Evolutionary conservation across 1,140 invertebrate genomes (phyloP).

Genomic region (Drosophila sulfurigaster): DNA sequence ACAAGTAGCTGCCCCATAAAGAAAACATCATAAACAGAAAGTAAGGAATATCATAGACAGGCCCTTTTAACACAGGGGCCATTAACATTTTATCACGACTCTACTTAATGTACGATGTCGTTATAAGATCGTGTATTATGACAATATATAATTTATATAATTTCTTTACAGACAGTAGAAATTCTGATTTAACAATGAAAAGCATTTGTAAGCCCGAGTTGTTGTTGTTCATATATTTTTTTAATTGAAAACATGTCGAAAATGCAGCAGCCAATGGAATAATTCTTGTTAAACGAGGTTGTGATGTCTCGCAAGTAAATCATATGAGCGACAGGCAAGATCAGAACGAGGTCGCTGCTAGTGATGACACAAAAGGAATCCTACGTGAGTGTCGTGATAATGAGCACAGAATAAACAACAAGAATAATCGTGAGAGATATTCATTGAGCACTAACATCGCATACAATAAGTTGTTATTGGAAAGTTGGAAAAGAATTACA

Average conservation of each 20-base stretch:
- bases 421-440: neutral
- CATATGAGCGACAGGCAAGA: constrained; percentile 30
- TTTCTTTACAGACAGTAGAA: neutral
- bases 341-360: constrained; percentile 31
- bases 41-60: no score
- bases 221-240: neutral
- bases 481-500: neutral
- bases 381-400: constrained; percentile 2
- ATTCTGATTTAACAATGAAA: neutral
- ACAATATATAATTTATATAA: neutral
- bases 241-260: constrained; percentile 11
- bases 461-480: constrained; percentile 6
- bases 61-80: neutral
- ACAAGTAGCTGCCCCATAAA: neutral
- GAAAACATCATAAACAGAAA: neutral
- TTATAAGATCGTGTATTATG: neutral
- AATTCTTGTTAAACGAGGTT: constrained; percentile 27
- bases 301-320: constrained; percentile 39
- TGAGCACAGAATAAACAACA: neutral
- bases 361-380: constrained; percentile 21
- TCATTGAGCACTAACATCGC: neutral
- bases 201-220: constrained; percentile 4
- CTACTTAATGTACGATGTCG: neutral
- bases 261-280: constrained; percentile 10
- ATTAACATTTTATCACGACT: constrained; percentile 3